Conservation (phyloP, 1,140 invertebrate genomes). For the Microvelia longipes region DNA sequence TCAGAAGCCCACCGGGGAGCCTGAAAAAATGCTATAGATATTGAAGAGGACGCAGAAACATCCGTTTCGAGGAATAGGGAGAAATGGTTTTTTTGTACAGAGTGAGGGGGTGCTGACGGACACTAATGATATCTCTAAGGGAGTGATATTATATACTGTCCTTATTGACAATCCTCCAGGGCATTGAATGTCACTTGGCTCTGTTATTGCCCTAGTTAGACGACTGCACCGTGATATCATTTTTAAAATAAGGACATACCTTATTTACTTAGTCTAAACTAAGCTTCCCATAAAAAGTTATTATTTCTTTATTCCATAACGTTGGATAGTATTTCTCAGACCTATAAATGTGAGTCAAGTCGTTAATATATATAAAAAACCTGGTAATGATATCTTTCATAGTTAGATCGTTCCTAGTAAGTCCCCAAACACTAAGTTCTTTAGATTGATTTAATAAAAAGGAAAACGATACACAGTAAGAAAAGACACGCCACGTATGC, state of each 20-base stretch:
- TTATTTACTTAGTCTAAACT: background rate
- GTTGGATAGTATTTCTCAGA: too few relatives aligned
- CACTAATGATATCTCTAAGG: background rate
- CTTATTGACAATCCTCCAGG: background rate
- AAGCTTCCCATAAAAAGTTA: background rate
- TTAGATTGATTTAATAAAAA: too few relatives aligned
- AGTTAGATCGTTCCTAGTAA: too few relatives aligned
- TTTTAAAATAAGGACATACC: background rate
- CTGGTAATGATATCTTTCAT: too few relatives aligned
- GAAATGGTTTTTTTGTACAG: background rate
- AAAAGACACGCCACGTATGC: too few relatives aligned
- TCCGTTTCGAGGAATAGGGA: background rate
- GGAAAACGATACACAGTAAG: too few relatives aligned
- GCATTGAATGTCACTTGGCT: background rate
- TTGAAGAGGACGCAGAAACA: background rate
- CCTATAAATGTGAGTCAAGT: too few relatives aligned
- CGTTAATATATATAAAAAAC: too few relatives aligned
- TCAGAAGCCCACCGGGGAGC: background rate
- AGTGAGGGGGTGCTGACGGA: background rate
- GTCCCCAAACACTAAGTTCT: too few relatives aligned
- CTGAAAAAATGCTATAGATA: background rate
- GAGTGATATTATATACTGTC: background rate
- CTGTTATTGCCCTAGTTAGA: background rate
- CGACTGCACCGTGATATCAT: background rate
- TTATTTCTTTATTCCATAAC: too few relatives aligned